Base-by-base conservation (phyloP, 2,797 vertebrate genomes). In the Karalla daura region DNA sequence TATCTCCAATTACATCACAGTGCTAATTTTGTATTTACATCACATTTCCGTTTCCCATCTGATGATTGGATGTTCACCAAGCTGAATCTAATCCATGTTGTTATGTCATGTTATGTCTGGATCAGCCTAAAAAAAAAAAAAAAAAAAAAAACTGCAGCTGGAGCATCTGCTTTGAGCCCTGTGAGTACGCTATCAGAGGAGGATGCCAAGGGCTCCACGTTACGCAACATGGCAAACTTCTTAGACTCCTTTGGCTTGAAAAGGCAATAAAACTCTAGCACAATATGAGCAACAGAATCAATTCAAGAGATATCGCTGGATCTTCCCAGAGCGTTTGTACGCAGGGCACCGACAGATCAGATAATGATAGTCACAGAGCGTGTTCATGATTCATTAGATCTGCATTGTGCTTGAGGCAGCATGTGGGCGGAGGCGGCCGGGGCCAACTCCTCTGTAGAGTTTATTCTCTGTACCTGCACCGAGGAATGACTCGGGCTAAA, bases 371-470 rank as follows among this genome's bases (percentile, higher is more conserved):
- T 71, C 74, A 56, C 49, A 77, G 60, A 76, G 71, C 62, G 64
- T 35, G 65, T 52, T 88, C 76, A 74, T 82, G 78, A 83, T 80
- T 86, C 74, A 88, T 89, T 84, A 75, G 74, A 47, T 72, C 72
- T 61, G 71, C 71, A 47, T 75, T 79, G 83, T 75, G 81, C 86
- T 80, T 58, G 60, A 83, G 79, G 84, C 74, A 63, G 64, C 65
- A 52, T 78, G 84, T 78, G 61, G 82, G 86, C 25, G 54, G 63
- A 76, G 69, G 65, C 56, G 74, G 65, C 59, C 11, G 25, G n/a
- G 69, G 70, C 69, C 54, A 65, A 78, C 74, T 84, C 72, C 72
- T 85, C 78, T 76, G 61, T 74, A 25, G 63, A 84, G 58, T 84
- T 68, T 73, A 71, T 59, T 72, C 74, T 68, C 63, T 76, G 67